Percentiles rank a stretch among this genome's conserved stretches.
Conservation (phyloP, 2,888 invertebrate genomes). For the Teinopalpus imperialis region DNA sequence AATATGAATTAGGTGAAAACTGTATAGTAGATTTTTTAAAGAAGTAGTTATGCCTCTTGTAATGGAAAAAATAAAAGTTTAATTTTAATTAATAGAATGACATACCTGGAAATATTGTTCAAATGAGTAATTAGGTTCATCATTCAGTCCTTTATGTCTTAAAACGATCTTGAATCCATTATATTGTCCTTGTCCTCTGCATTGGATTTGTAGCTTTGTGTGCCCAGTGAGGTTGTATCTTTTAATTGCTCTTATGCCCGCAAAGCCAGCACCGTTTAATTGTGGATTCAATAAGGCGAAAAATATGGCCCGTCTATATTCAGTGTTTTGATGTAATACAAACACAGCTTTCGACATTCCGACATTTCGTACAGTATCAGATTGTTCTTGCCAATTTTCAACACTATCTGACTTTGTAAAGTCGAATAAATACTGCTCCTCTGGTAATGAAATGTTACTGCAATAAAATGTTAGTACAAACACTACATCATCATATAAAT, state of each 20-base stretch:
- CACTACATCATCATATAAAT: no score
- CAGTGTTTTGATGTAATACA: conserved; percentile 80
- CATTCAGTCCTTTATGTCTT: conserved; percentile 78
- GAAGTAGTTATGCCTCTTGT: no score
- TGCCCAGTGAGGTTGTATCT: conserved; percentile 74
- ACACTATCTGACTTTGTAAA: conserved; percentile 78
- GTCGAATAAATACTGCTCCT: conserved; percentile 76
- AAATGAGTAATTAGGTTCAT: conserved; percentile 82
- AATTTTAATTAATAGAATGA: no score
- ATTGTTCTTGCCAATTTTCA: conserved; percentile 83
- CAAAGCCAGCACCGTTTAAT: conserved; percentile 85
- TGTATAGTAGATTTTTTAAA: no score
- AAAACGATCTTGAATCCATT: conserved; percentile 83
- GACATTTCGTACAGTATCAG: conserved; percentile 84
- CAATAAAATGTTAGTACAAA: conserved; percentile 4
- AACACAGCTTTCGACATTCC: conserved; percentile 85
- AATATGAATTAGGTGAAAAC: no score
- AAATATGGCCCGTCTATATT: conserved; percentile 83
- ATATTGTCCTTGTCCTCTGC: conserved; percentile 82
- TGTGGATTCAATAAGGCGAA: conserved; percentile 85
- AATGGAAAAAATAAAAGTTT: no score
- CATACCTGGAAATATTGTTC: conserved; percentile 82
- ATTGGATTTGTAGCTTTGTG: conserved; percentile 73
- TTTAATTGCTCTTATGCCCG: conserved; percentile 79
- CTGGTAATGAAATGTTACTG: conserved; percentile 42